Evolutionary conservation across 2,888 invertebrate genomes (phyloP).

Genomic region (Biston stratarius): DNA sequence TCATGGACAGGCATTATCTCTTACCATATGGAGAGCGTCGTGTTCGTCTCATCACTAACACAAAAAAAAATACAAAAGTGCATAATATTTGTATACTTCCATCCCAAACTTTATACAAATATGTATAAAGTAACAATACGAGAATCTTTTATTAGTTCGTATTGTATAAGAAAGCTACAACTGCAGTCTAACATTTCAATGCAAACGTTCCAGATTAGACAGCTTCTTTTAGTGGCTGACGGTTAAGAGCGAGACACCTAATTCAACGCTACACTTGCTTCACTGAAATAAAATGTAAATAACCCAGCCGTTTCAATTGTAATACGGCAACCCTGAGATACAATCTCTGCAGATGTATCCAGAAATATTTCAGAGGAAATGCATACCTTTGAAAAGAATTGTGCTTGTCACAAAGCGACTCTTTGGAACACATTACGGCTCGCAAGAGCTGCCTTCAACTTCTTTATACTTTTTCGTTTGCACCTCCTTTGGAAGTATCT

Average conservation of each 20-base stretch:
- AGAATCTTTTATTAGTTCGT: not conserved
- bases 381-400: constrained; percentile 42
- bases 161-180: constrained; percentile 7
- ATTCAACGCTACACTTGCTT: constrained; percentile 34
- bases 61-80: too few relatives aligned
- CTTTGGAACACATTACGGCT: constrained; percentile 36
- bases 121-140: not conserved
- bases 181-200: constrained; percentile 27
- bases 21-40: too few relatives aligned
- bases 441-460: constrained; percentile 26
- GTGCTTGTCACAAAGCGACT: constrained; percentile 41
- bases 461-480: constrained; percentile 31
- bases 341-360: constrained; percentile 45
- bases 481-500: constrained; percentile 27
- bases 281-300: constrained; percentile 41
- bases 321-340: constrained; percentile 38
- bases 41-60: too few relatives aligned
- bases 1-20: too few relatives aligned
- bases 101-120: too few relatives aligned
- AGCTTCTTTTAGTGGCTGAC: constrained; percentile 5
- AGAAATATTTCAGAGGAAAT: constrained; percentile 45
- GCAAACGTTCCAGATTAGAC: constrained; percentile 20
- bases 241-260: constrained; percentile 29
- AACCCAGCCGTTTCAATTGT: constrained; percentile 36
- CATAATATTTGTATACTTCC: too few relatives aligned